Conservation (phyloP, 2,113 vertebrate genomes). For the Gnathochromis pfefferi region DNA sequence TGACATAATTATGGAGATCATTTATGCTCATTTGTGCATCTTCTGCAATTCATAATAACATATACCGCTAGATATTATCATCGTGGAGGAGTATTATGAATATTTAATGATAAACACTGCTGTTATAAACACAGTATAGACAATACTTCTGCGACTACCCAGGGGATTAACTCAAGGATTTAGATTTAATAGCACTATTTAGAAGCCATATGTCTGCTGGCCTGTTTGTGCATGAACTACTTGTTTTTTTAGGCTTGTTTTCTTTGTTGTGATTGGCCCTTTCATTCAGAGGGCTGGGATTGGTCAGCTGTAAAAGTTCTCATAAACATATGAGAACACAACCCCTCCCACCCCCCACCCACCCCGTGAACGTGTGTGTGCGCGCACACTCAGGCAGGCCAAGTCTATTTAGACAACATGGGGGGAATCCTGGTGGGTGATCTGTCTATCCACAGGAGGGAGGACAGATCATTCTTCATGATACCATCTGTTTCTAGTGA, state of each 20-base stretch:
- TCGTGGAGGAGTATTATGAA: neutral
- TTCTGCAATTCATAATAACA: no score
- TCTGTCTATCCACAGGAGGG: conserved; percentile 34
- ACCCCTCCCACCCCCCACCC: neutral
- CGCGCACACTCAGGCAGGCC: neutral
- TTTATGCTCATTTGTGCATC: neutral
- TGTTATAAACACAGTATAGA: neutral
- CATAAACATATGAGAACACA: neutral
- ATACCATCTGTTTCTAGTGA: conserved; percentile 49
- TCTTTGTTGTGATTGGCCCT: neutral
- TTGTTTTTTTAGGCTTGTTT: conserved; percentile 20
- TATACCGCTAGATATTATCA: neutral
- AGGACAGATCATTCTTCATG: conserved; percentile 28
- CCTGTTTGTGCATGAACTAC: conserved; percentile 13
- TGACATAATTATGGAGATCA: neutral
- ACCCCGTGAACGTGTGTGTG: neutral
- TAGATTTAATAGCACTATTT: conserved; percentile 47
- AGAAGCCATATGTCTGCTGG: conserved; percentile 34
- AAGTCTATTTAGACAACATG: conserved; percentile 1
- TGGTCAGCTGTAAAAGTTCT: neutral
- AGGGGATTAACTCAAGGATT: conserved; percentile 47
- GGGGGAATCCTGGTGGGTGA: neutral
- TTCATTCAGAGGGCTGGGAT: neutral
- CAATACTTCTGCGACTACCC: neutral
- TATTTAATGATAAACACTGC: neutral